A percentile compares a stretch with the other conserved stretches of the same genome.
Conservation (phyloP, 1,140 invertebrate genomes). For the Bombus haemorrhoidalis region DNA sequence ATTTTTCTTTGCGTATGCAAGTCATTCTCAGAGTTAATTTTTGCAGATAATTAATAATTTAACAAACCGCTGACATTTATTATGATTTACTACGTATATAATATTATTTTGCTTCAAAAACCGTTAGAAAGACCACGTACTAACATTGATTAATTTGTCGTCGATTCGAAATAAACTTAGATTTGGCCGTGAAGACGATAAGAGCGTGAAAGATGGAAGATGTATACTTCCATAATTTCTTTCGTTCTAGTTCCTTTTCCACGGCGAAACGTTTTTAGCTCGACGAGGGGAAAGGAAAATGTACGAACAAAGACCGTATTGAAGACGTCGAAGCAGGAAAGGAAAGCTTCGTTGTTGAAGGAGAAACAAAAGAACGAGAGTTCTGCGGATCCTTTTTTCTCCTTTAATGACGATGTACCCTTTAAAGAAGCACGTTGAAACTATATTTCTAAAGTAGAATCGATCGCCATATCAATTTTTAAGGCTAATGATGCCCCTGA, state of each 20-base stretch:
- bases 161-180: neutral
- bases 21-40: too few species aligned
- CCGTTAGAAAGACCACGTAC: neutral
- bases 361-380: constrained; percentile 27
- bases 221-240: constrained; percentile 22
- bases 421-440: constrained; percentile 3
- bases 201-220: neutral
- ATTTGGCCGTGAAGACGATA: neutral
- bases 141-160: neutral
- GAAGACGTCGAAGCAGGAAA: constrained; percentile 38
- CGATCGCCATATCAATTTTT: neutral
- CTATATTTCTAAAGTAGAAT: constrained; percentile 24
- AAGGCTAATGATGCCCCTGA: neutral
- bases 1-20: too few species aligned
- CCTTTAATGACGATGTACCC: constrained; percentile 23
- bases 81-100: neutral
- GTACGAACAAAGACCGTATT: constrained; percentile 43
- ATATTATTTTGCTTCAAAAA: neutral
- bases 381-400: constrained; percentile 7
- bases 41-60: too few species aligned
- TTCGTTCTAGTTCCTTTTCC: constrained; percentile 9
- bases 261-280: constrained; percentile 26
- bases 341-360: constrained; percentile 33
- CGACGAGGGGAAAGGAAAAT: constrained; percentile 19
- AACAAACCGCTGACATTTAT: too few species aligned